A percentile compares a stretch with the other conserved stretches of the same genome.
Conservation (phyloP, 2,113 vertebrate species). For the Engraulis encrasicolus region DNA sequence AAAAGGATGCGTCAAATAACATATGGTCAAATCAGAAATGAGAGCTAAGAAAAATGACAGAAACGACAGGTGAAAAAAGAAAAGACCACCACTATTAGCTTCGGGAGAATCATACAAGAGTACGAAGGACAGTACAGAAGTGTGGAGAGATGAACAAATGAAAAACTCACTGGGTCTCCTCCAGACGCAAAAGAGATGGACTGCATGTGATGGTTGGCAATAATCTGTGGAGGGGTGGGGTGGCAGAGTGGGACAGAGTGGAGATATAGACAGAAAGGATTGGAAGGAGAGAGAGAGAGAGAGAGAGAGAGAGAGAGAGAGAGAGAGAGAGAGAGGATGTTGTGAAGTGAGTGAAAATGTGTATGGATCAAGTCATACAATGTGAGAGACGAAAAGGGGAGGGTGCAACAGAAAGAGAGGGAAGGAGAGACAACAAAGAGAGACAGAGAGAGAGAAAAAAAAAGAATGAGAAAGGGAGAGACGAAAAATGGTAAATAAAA, state of each 20-base stretch:
- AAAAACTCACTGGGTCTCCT: constrained; percentile 91
- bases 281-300: neutral
- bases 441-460: neutral
- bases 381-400: no score
- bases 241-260: constrained; percentile 55
- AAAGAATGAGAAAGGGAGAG: neutral
- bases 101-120: constrained; percentile 15
- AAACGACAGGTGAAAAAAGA: constrained; percentile 20
- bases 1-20: neutral
- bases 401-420: no score
- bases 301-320: neutral
- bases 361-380: no score
- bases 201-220: constrained; percentile 97
- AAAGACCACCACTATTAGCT: no score
- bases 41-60: neutral
- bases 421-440: neutral
- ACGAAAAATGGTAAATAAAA: neutral
- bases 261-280: constrained; percentile 52
- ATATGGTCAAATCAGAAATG: neutral
- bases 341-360: no score
- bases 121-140: constrained; percentile 40
- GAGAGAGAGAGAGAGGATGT: neutral
- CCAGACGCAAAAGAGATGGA: constrained; percentile 96
- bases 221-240: constrained; percentile 82
- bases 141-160: neutral